Conservation (phyloP, 2,888 invertebrate species). For the Quadriops clusia region DNA sequence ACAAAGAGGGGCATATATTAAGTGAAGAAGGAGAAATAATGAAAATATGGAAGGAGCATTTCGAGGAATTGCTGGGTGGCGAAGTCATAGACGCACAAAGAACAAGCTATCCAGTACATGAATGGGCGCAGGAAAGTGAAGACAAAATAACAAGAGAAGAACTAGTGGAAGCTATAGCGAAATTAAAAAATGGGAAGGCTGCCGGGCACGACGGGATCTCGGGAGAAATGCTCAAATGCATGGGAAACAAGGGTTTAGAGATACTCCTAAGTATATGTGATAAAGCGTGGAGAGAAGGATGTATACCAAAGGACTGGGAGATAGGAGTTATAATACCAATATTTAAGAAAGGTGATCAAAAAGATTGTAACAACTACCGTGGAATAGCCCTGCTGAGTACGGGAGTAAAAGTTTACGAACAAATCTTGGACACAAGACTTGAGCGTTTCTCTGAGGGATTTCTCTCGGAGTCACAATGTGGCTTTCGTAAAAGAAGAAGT, state of each 20-base stretch:
- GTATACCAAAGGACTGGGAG: slow-evolving; percentile 12
- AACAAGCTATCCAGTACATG: slow-evolving; percentile 4
- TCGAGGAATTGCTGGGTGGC: slow-evolving; percentile 8
- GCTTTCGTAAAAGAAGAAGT: slow-evolving; percentile 11
- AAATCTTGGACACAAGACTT: slow-evolving; percentile 10
- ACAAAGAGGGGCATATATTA: slow-evolving; percentile 1
- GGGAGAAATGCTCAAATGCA: slow-evolving; percentile 12
- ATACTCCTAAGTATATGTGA: slow-evolving; percentile 7
- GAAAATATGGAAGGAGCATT: slow-evolving; percentile 4
- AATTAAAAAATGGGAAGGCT: slow-evolving; percentile 13
- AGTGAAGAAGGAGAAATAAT: background rate
- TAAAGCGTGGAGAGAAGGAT: slow-evolving; percentile 9
- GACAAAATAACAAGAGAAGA: slow-evolving; percentile 9
- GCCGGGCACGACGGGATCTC: slow-evolving; percentile 11
- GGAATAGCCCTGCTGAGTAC: slow-evolving; percentile 10
- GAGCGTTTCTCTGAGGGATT: slow-evolving; percentile 4
- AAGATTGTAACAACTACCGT: slow-evolving; percentile 9
- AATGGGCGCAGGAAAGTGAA: slow-evolving; percentile 5
- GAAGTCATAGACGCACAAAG: slow-evolving; percentile 3
- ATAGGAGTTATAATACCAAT: slow-evolving; percentile 12
- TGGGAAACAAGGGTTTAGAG: slow-evolving; percentile 9
- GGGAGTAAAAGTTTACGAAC: slow-evolving; percentile 9
- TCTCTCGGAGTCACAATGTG: slow-evolving; percentile 11
- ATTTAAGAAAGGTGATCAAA: slow-evolving; percentile 12
- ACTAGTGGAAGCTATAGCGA: slow-evolving; percentile 7